A percentile compares a stretch with the other conserved stretches of the same genome.
phyloP scores from a whole-genome alignment of 2,113 vertebrate genomes.

The Haliaeetus leucogaster region DNA sequence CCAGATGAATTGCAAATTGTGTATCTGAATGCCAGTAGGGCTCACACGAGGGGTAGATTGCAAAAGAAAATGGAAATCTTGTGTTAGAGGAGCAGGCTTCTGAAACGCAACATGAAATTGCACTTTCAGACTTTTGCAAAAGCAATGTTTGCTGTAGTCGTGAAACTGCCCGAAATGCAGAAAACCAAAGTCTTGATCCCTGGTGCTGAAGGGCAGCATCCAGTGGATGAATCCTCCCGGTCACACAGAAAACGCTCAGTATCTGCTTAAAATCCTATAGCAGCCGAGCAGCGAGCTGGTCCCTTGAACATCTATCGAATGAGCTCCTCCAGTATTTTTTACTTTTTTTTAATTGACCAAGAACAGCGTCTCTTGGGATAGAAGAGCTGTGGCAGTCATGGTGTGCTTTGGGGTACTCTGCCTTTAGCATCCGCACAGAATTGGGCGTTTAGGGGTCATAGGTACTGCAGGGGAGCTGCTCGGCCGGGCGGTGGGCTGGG shows the following conservation, averaged over 20 bases:
- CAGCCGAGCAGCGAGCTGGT: not conserved
- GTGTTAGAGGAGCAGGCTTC: not conserved
- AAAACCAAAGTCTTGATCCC: not conserved
- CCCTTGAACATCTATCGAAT: not conserved
- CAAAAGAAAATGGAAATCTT: not conserved
- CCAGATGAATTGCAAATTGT: constrained; percentile 1
- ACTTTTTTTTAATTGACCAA: not conserved
- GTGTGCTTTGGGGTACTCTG: not conserved
- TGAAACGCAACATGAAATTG: accelerated
- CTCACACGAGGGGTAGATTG: not conserved
- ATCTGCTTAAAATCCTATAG: not conserved
- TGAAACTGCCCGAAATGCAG: not conserved
- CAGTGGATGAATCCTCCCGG: not conserved
- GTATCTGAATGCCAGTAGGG: not conserved
- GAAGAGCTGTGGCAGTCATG: not conserved
- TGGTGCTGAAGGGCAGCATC: not conserved
- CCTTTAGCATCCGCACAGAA: not conserved
- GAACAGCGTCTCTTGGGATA: not conserved
- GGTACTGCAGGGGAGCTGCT: not conserved
- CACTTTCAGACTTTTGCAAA: not conserved
- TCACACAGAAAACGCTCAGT: not conserved
- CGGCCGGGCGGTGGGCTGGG: accelerated
- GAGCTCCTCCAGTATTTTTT: not conserved
- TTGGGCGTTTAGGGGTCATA: accelerated
- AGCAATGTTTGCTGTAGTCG: not conserved